A percentile compares a stretch with the other conserved stretches of the same genome.
Conservation (phyloP, 2,113 vertebrate species). For the Talpa occidentalis region DNA sequence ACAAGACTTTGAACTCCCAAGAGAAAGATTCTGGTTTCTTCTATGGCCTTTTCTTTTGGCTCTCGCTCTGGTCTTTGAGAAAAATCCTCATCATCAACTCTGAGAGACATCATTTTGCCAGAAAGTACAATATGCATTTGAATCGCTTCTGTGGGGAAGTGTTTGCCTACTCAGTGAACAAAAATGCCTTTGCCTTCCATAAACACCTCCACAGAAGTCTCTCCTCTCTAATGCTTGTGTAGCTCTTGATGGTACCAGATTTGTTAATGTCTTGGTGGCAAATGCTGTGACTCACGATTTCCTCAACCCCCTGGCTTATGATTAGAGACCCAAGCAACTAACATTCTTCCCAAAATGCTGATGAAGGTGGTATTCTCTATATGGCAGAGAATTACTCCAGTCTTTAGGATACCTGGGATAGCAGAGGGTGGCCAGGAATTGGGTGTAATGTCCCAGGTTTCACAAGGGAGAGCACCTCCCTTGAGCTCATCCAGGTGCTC, state of each 20-base stretch:
- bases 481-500: neutral
- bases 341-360: neutral
- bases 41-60: constrained; percentile 50
- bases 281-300: neutral
- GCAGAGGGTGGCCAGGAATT: neutral
- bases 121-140: constrained; percentile 38
- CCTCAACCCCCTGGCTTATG: neutral
- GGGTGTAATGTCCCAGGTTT: neutral
- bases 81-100: constrained; percentile 43
- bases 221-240: rapidly evolving
- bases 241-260: neutral
- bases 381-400: neutral
- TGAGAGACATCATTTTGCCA: neutral
- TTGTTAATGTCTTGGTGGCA: neutral
- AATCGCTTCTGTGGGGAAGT: neutral
- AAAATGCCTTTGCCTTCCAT: neutral
- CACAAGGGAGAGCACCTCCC: neutral
- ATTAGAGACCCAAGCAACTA: neutral
- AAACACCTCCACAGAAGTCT: neutral
- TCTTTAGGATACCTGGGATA: neutral
- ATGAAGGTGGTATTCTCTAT: neutral
- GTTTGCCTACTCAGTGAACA: neutral
- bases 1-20: constrained; percentile 67
- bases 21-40: constrained; percentile 52
- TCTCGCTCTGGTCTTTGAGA: constrained; percentile 63